Conservation (phyloP, 2,888 invertebrate genomes). For the Phoenoteleia sp. region DNA sequence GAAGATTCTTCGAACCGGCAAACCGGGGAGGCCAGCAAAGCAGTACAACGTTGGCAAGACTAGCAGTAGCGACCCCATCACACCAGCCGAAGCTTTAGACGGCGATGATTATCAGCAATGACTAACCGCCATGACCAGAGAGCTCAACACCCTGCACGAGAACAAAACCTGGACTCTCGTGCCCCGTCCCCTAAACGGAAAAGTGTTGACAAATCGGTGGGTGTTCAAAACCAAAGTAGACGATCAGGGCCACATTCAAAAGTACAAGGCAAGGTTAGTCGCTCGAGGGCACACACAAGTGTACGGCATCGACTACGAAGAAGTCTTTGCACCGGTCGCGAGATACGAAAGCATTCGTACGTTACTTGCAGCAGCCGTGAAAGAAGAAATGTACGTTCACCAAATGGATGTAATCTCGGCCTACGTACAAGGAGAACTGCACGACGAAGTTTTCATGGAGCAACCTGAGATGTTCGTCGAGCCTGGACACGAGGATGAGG, state of each 20-base stretch:
- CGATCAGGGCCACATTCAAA: conserved; percentile 53
- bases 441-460: conserved; percentile 68
- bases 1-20: conserved; percentile 82
- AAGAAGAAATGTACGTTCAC: conserved; percentile 73
- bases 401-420: conserved; percentile 74
- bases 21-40: conserved; percentile 81
- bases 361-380: conserved; percentile 66
- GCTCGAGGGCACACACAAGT: conserved; percentile 72
- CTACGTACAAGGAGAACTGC: conserved; percentile 69
- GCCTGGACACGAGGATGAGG: conserved; percentile 55
- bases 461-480: conserved; percentile 68
- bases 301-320: conserved; percentile 70
- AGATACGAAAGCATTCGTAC: conserved; percentile 73
- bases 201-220: conserved; percentile 66
- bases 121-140: conserved; percentile 68
- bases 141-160: conserved; percentile 65
- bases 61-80: too few species aligned
- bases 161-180: conserved; percentile 73
- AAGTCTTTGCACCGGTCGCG: conserved; percentile 73
- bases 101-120: conserved; percentile 46
- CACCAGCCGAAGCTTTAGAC: conserved; percentile 31
- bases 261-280: conserved; percentile 74
- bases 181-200: conserved; percentile 42
- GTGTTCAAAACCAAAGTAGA: conserved; percentile 69
- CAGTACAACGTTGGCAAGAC: conserved; percentile 9